These are phyloP conservation scores for Nomada hirtipes DNA, from an alignment of 2,888 invertebrate genomes.

Conservation along the genomic window DNA sequence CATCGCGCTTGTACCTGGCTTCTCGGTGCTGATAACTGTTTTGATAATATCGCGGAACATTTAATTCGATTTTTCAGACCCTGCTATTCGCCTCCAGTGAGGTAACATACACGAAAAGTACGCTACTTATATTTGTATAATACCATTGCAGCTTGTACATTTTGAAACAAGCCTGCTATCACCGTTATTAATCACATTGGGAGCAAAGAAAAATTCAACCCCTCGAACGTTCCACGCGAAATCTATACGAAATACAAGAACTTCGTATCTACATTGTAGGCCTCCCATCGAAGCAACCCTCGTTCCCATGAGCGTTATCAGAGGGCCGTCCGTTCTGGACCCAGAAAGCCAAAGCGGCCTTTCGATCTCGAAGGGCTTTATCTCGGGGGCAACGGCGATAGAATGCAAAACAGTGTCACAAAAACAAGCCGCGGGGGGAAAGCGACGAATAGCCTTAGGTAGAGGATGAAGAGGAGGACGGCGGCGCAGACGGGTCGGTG, in stretches of 20 bases:
- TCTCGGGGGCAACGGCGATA: conserved; percentile 17
- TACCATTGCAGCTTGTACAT: too few species aligned
- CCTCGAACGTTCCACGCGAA: too few species aligned
- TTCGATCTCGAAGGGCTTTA: conserved; percentile 23
- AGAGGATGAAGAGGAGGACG: conserved; percentile 12
- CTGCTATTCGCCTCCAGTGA: background rate
- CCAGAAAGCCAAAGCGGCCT: background rate
- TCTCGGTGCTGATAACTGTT: conserved; percentile 1
- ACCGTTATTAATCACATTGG: too few species aligned
- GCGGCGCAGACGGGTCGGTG: conserved; percentile 8
- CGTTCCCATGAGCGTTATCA: conserved; percentile 13
- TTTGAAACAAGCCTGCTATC: too few species aligned
- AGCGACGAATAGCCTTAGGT: conserved; percentile 13
- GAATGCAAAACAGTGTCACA: conserved; percentile 57
- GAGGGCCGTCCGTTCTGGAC: background rate
- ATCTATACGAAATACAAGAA: too few species aligned
- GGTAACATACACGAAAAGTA: too few species aligned
- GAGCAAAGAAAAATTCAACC: too few species aligned
- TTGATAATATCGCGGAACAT: background rate
- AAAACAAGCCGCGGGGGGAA: conserved; percentile 34
- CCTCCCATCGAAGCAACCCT: conserved; percentile 6
- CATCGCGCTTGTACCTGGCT: conserved; percentile 44
- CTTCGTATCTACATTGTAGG: conserved; percentile 26
- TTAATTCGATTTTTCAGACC: background rate
- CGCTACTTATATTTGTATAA: too few species aligned